Base-by-base conservation (phyloP, 2,797 vertebrate species). In the Lagocephalus sceleratus region DNA sequence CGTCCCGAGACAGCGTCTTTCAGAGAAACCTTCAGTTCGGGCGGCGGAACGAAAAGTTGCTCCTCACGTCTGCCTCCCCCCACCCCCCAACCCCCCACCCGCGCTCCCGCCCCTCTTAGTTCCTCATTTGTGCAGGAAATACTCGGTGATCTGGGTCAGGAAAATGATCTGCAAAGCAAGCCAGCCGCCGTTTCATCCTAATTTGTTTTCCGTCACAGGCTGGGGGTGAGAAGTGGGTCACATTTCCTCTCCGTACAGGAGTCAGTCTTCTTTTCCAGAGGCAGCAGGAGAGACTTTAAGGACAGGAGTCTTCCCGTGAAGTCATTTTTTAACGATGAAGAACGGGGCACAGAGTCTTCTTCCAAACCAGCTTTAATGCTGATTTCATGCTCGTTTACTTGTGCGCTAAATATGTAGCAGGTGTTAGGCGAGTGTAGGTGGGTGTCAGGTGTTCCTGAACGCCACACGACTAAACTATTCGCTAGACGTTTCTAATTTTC, bases 1-100 rank as follows among this genome's bases (percentile, higher is more conserved):
- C 58, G 68, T 69, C 56, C 23, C 44, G 63, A 76, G 65, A 68
- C 64, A 42, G 43, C 46, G 51, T 73, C 52, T 74, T 68, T 52
- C 3, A 32, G 20, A 3, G 25, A 56, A 40, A 54, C 39, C 39
- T 57, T 63, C 5, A 71, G 29, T 19, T 43, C 21, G 51, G 50
- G 35, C 25, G 61, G 22, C 58, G 58, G 17, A 66, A 40, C 6
- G 12, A 58, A 60, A 73, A 41, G 20, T 39, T 65, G 22, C 25
- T 47, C 42, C 22, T 57, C n/a, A 0, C 6, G n/a, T 14, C 17
- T 43, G 60, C 25, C 40, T 25, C 3, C 51, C 58, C 42, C 25
- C 32, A 49, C 59, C 49, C 43, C 38, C 44, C n/a, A 51, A n/a
- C n/a, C 54, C 22, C 10, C 45, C 10, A 9, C 54, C 70, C 64